Base-by-base conservation (phyloP, 2,113 vertebrate genomes). In the Peromyscus polionotus region DNA sequence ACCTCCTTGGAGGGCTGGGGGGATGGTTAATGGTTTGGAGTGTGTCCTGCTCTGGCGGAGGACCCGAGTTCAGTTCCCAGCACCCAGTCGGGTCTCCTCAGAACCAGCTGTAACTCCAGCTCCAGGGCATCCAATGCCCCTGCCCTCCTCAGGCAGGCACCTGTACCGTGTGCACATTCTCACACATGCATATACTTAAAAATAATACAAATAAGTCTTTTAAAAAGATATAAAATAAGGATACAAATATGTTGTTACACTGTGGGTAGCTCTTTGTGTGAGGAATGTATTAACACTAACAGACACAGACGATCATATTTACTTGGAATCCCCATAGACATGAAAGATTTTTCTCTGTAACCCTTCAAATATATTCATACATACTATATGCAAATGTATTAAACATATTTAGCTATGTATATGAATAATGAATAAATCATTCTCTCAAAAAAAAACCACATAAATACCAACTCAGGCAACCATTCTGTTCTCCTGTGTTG, bases 101-200 rank as follows among this genome's bases (percentile, higher is more conserved):
- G 3, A n/a, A 61, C 19, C 12, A 31, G 26, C 39, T 45, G 45
- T 54, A 33, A 33, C 80, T 61, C 81, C 59, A 84, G 8, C 76
- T 79, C 76, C 76, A 54, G 45, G 39, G 16, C 3, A 79, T 51
- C 76, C 28, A 33, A 16, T 1, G 13, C 54, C n/a, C 22, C 79
- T 84, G 57, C 22, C 59, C n/a, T 63, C 57, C 81, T 3, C 6
- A 84, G 2, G 45, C 54, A 83, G 2, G 2, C 81, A 28, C 19
- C 5, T 36, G 19, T 2, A 1, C 5, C 36, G 14, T 1, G 0
- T 7, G 26, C 22, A 11, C 57, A 31, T 16, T 8, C 12, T 5
- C 57, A 63, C 17, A 24, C 51, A 48, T 42, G 28, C 19, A 33
- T 4, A n/a, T 3, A 63, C 57, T 63, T 84, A 63, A 63, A 42